These are phyloP conservation scores for Idaea biselata DNA, from an alignment of 2,888 invertebrate genomes.

Conservation along the genomic window DNA sequence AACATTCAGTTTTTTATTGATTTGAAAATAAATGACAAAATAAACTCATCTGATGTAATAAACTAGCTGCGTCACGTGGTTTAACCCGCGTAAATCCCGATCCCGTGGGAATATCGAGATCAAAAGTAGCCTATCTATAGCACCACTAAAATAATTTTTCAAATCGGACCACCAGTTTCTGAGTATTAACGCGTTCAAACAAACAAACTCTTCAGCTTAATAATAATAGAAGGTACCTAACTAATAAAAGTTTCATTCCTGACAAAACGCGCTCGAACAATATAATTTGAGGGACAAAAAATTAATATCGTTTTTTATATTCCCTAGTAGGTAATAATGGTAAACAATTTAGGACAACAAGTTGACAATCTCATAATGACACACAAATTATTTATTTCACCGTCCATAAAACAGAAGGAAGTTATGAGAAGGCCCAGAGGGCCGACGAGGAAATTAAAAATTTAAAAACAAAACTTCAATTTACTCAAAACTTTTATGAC, in stretches of 20 bases:
- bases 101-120: too few relatives aligned
- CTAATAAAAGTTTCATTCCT: background rate
- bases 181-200: too few relatives aligned
- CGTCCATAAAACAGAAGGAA: slow-evolving; percentile 11
- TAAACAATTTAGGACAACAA: slow-evolving; percentile 15
- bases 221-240: too few relatives aligned
- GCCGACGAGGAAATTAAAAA: slow-evolving; percentile 16
- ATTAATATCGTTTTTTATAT: slow-evolving; percentile 1
- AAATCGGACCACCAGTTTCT: too few relatives aligned
- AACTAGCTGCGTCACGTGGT: too few relatives aligned
- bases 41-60: background rate
- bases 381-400: slow-evolving; percentile 13
- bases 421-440: slow-evolving; percentile 18
- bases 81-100: too few relatives aligned
- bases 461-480: slow-evolving; percentile 18
- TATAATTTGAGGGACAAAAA: background rate
- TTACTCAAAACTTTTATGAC: slow-evolving; percentile 18
- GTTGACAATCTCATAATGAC: slow-evolving; percentile 9
- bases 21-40: background rate
- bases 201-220: too few relatives aligned
- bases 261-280: background rate
- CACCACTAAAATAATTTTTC: too few relatives aligned
- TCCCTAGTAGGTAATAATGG: slow-evolving; percentile 8
- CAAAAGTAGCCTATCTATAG: too few relatives aligned
- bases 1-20: background rate